Conservation (phyloP, 2,797 vertebrate genomes). For the Acanthurus leucopareius region DNA sequence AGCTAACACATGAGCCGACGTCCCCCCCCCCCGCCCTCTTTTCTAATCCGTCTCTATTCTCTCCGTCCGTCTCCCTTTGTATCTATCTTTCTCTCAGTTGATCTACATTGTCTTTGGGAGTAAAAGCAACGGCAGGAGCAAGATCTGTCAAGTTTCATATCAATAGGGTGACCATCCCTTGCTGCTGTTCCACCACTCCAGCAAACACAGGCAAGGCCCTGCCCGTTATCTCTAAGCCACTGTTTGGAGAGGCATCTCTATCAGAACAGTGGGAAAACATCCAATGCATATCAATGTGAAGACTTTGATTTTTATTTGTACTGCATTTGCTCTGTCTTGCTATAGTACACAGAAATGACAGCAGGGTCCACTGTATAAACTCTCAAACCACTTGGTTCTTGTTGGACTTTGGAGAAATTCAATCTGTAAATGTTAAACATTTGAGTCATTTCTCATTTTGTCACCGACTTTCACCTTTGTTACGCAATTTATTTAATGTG, state of each 20-base stretch:
- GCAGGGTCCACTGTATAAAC: conserved; percentile 74
- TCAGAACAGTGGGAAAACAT: conserved; percentile 78
- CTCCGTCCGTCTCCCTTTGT: conserved; percentile 10
- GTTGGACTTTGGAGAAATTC: conserved; percentile 61
- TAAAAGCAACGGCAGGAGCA: conserved; percentile 54
- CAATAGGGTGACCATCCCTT: conserved; percentile 70
- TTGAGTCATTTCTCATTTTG: conserved; percentile 40
- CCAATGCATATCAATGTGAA: conserved; percentile 82
- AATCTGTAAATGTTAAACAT: conserved; percentile 63
- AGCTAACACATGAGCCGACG: conserved; percentile 72
- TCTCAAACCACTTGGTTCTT: conserved; percentile 66
- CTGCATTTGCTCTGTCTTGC: conserved; percentile 74
- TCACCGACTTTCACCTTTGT: conserved; percentile 1
- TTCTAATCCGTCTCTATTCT: conserved; percentile 7
- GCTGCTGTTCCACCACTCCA: conserved; percentile 62
- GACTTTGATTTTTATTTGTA: conserved; percentile 81
- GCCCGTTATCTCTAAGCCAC: conserved; percentile 76
- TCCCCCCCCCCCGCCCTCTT: conserved; percentile 42
- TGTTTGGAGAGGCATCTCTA: conserved; percentile 83
- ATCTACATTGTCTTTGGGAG: conserved; percentile 55
- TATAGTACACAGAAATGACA: conserved; percentile 78
- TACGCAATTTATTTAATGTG: conserved; percentile 4
- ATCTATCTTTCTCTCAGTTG: conserved; percentile 44
- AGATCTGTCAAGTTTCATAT: conserved; percentile 78
- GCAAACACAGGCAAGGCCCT: conserved; percentile 67